Evolutionary conservation across 2,113 vertebrate species (phyloP).

Genomic region (Cyphomyrus plagiostoma): DNA sequence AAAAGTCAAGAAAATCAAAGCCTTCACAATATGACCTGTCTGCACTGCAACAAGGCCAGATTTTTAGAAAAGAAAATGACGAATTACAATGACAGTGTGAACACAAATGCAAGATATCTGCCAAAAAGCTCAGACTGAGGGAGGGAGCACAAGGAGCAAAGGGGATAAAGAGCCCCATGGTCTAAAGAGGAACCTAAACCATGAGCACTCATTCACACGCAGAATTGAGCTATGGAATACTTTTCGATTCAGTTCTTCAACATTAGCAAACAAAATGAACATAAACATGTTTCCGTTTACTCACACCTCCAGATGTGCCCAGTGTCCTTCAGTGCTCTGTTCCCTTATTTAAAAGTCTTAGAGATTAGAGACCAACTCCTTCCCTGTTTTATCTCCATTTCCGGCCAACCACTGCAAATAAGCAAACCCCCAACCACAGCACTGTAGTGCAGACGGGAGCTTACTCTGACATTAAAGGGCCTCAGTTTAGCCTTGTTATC

Average conservation of each 20-base stretch:
- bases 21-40: background rate
- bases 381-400: background rate
- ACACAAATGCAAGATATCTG: background rate
- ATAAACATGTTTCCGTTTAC: background rate
- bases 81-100: background rate
- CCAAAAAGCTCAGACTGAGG: background rate
- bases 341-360: constrained; percentile 27
- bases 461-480: constrained; percentile 59
- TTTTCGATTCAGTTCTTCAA: background rate
- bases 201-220: background rate
- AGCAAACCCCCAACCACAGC: constrained; percentile 20
- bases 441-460: constrained; percentile 38
- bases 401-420: background rate
- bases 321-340: background rate
- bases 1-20: background rate
- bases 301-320: background rate
- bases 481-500: constrained; percentile 61
- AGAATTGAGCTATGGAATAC: background rate
- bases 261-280: background rate
- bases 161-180: background rate
- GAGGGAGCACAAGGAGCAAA: background rate
- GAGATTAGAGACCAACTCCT: constrained; percentile 13
- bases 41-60: background rate
- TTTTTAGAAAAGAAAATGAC: background rate
- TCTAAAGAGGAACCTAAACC: background rate